Percentiles rank a stretch among this genome's conserved stretches.
Conservation (phyloP, 2,888 invertebrate species). For the Drosophila limbata region DNA sequence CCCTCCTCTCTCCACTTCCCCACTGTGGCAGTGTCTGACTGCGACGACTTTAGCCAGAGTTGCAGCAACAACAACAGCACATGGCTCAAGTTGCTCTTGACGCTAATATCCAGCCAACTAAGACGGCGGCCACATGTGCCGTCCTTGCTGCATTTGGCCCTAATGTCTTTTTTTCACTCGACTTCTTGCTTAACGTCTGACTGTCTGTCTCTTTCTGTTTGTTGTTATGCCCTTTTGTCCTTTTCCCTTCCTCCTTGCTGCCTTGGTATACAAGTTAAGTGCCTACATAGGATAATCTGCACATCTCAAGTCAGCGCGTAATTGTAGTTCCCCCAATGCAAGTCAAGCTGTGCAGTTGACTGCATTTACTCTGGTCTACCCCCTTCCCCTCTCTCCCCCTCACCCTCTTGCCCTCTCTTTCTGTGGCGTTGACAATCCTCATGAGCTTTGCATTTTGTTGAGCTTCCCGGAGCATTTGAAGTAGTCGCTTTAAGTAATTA, state of each 20-base stretch:
- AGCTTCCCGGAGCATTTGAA: constrained; percentile 39
- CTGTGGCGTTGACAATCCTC: constrained; percentile 49
- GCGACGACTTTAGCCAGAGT: not conserved
- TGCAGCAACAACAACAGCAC: constrained; percentile 6
- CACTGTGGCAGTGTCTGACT: not conserved
- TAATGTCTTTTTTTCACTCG: constrained; percentile 67
- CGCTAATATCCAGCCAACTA: constrained; percentile 56
- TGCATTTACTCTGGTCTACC: constrained; percentile 33
- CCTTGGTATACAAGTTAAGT: constrained; percentile 64
- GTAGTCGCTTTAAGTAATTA: constrained; percentile 73
- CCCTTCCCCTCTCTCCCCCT: not conserved
- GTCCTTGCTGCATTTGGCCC: constrained; percentile 43
- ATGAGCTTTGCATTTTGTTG: constrained; percentile 53
- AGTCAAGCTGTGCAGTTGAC: constrained; percentile 68
- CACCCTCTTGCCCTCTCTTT: not conserved
- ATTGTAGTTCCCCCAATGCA: constrained; percentile 59
- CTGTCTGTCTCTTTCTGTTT: constrained; percentile 2
- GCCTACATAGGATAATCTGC: constrained; percentile 81
- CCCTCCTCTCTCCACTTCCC: constrained; percentile 9
- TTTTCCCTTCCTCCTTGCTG: not conserved
- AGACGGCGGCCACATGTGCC: constrained; percentile 54
- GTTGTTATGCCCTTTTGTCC: not conserved
- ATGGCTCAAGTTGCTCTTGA: constrained; percentile 53
- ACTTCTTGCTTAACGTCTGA: constrained; percentile 50
- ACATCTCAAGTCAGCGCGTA: constrained; percentile 76